Conservation (phyloP, 2,888 invertebrate genomes). For the Dryadula phaetusa region DNA sequence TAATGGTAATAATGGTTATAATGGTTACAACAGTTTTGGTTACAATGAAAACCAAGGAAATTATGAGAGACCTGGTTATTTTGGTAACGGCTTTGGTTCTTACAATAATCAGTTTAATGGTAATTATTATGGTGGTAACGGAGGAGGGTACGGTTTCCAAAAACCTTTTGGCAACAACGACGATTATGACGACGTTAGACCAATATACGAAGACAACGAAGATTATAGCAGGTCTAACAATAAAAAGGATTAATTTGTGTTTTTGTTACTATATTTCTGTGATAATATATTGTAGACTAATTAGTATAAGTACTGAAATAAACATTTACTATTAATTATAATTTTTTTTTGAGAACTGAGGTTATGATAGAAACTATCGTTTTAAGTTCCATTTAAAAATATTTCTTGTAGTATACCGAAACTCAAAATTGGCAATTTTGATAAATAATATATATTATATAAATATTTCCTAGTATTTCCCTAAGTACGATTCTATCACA, state of each 20-base stretch:
- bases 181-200: conserved; percentile 50
- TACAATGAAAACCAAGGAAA: conserved; percentile 43
- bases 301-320: too few species aligned
- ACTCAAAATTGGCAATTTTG: too few species aligned
- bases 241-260: conserved; percentile 30
- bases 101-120: conserved; percentile 75
- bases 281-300: conserved; percentile 35
- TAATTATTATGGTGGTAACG: conserved; percentile 62
- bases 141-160: conserved; percentile 50
- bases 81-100: conserved; percentile 62
- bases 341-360: too few species aligned
- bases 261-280: conserved; percentile 27
- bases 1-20: conserved; percentile 51
- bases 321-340: too few species aligned
- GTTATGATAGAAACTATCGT: too few species aligned
- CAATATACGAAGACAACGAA: conserved; percentile 49
- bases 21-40: conserved; percentile 46
- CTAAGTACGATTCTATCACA: too few species aligned
- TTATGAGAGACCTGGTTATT: conserved; percentile 57
- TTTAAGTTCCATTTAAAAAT: too few species aligned
- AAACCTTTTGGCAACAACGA: conserved; percentile 57
- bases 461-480: too few species aligned
- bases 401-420: too few species aligned
- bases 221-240: conserved; percentile 51
- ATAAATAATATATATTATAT: too few species aligned